Percentiles rank a stretch among this genome's conserved stretches.
Evolutionary conservation across 2,888 invertebrate genomes (phyloP).

Genomic region (Lasioglossum marginatum): DNA sequence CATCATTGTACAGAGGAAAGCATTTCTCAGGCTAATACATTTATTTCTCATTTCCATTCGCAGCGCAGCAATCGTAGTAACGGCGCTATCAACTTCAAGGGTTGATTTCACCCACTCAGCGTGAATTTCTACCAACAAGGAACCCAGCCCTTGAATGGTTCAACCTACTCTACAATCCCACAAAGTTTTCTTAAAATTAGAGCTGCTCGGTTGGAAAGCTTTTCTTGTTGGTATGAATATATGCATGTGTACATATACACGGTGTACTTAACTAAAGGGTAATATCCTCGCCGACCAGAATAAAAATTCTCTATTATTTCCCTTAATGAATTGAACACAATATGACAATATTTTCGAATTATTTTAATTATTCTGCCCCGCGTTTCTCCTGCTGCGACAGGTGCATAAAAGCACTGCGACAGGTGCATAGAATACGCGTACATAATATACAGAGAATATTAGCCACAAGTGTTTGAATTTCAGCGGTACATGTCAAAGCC

Average conservation of each 20-base stretch:
- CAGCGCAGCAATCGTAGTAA: not conserved
- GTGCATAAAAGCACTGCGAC: too few relatives aligned
- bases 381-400: too few relatives aligned
- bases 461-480: not conserved
- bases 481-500: not conserved
- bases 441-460: not conserved
- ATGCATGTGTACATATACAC: not conserved
- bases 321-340: too few relatives aligned
- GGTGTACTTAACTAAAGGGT: not conserved
- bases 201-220: not conserved
- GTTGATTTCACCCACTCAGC: conserved; percentile 6
- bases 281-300: not conserved
- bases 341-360: not conserved
- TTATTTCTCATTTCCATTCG: not conserved
- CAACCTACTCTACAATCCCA: not conserved
- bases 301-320: not conserved
- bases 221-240: not conserved
- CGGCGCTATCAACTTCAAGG: not conserved
- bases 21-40: not conserved
- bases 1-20: not conserved
- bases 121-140: not conserved
- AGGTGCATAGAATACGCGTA: not conserved
- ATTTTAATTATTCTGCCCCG: too few relatives aligned
- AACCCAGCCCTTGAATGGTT: not conserved
- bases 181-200: not conserved